phyloP scores from a whole-genome alignment of 2,113 vertebrate species.

The Solea solea region DNA sequence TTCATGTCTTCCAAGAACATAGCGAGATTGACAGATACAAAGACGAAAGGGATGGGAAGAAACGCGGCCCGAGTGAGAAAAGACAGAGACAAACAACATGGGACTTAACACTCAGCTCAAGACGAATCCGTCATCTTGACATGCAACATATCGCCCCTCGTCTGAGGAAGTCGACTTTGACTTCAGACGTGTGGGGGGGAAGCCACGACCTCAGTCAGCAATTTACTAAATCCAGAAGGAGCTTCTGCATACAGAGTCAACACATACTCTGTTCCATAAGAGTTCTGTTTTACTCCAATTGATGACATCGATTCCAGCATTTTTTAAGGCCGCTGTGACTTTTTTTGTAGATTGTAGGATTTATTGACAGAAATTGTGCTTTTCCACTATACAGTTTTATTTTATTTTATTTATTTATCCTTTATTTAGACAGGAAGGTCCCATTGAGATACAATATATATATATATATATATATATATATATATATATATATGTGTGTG shows the following conservation, averaged over 20 bases:
- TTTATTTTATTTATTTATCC: too few relatives aligned
- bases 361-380: too few relatives aligned
- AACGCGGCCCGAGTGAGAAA: neutral
- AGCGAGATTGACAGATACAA: conserved; percentile 47
- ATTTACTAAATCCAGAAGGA: conserved; percentile 26
- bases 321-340: neutral
- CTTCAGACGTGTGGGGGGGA: conserved; percentile 20
- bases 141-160: conserved; percentile 2
- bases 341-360: too few relatives aligned
- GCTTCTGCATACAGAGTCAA: conserved; percentile 37
- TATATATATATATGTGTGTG: too few relatives aligned
- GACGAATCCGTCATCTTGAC: conserved; percentile 35
- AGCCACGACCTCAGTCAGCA: conserved; percentile 43
- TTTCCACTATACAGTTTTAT: too few relatives aligned
- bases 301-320: neutral
- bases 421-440: too few relatives aligned
- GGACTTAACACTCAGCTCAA: conserved; percentile 30
- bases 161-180: conserved; percentile 49
- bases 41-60: conserved; percentile 16
- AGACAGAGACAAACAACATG: conserved; percentile 21
- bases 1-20: conserved; percentile 21
- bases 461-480: too few relatives aligned
- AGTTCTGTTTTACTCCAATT: neutral
- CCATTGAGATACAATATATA: too few relatives aligned
- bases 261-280: neutral